phyloP scores from a whole-genome alignment of 2,888 invertebrate species.

The Polydesmus complanatus region DNA sequence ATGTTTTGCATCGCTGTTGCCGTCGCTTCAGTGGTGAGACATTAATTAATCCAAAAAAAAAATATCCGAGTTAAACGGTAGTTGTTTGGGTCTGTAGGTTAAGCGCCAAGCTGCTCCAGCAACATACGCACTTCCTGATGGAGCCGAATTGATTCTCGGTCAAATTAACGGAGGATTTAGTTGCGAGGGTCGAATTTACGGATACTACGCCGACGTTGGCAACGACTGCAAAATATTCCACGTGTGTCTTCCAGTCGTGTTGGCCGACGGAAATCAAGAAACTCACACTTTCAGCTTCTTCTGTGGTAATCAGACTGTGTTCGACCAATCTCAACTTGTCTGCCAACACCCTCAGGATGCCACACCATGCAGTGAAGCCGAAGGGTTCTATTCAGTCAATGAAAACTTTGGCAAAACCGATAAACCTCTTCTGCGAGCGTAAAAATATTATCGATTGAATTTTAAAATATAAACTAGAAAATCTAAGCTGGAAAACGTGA shows the following conservation, averaged over 20 bases:
- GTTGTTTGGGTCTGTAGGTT: constrained; percentile 1
- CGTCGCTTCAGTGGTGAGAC: background rate
- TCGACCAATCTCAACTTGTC: constrained; percentile 23
- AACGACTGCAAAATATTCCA: constrained; percentile 48
- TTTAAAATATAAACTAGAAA: no score
- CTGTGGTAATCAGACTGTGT: constrained; percentile 24
- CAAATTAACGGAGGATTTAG: constrained; percentile 60
- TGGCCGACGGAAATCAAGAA: constrained; percentile 1
- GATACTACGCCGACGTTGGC: constrained; percentile 72
- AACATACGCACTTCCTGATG: constrained; percentile 19
- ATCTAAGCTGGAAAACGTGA: no score
- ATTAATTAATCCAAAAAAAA: background rate
- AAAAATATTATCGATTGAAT: no score
- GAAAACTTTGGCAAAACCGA: constrained; percentile 22
- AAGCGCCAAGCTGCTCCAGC: constrained; percentile 16
- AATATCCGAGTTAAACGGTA: background rate
- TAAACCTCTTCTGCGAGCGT: background rate
- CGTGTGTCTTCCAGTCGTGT: constrained; percentile 13
- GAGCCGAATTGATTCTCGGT: constrained; percentile 18
- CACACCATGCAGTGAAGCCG: constrained; percentile 22
- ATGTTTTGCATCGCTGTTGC: background rate
- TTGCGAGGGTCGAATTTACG: constrained; percentile 61
- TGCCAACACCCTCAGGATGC: constrained; percentile 21
- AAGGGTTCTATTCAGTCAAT: constrained; percentile 22
- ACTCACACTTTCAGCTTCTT: constrained; percentile 21